A percentile compares a stretch with the other conserved stretches of the same genome.
These are phyloP conservation scores for Teleogryllus oceanicus DNA, from an alignment of 2,888 invertebrate species.

Conservation along the genomic window DNA sequence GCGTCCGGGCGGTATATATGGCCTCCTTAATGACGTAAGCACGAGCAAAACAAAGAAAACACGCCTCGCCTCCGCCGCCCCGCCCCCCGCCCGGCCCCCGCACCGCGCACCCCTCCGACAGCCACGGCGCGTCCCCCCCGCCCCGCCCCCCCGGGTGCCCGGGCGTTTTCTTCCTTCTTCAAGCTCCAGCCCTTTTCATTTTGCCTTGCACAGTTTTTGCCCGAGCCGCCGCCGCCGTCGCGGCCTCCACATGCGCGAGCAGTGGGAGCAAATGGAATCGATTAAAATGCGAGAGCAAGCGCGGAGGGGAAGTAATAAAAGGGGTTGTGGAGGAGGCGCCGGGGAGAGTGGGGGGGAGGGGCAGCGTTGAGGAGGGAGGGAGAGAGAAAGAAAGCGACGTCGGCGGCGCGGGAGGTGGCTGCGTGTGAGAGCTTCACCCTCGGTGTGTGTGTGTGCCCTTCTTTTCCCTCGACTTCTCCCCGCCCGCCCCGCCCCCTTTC, in stretches of 20 bases:
- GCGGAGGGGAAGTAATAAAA: conserved; percentile 38
- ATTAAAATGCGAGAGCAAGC: conserved; percentile 57
- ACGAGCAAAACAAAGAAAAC: conserved; percentile 54
- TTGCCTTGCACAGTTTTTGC: conserved; percentile 46
- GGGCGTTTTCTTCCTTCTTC: conserved; percentile 36
- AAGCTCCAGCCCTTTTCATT: conserved; percentile 38
- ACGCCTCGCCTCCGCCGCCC: conserved; percentile 42
- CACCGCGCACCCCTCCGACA: neutral
- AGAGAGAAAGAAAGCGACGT: conserved; percentile 18
- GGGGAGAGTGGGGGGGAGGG: conserved; percentile 28
- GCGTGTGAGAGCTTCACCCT: conserved; percentile 32
- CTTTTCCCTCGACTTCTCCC: conserved; percentile 25
- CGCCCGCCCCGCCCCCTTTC: conserved; percentile 20
- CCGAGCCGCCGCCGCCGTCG: conserved; percentile 20
- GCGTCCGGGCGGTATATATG: conserved; percentile 36
- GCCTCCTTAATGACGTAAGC: conserved; percentile 53
- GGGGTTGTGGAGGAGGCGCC: conserved; percentile 33
- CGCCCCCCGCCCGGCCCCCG: conserved; percentile 38
- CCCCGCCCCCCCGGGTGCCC: neutral
- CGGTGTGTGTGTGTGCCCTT: conserved; percentile 37
- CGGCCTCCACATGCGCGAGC: conserved; percentile 9
- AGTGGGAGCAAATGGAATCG: conserved; percentile 65
- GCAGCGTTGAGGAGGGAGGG: conserved; percentile 26
- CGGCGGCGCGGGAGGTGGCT: neutral
- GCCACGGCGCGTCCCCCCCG: neutral